Percentiles rank a stretch among this genome's conserved stretches.
These are phyloP conservation scores for Anorthoa munda DNA, from an alignment of 2,888 invertebrate genomes.

Conservation along the genomic window DNA sequence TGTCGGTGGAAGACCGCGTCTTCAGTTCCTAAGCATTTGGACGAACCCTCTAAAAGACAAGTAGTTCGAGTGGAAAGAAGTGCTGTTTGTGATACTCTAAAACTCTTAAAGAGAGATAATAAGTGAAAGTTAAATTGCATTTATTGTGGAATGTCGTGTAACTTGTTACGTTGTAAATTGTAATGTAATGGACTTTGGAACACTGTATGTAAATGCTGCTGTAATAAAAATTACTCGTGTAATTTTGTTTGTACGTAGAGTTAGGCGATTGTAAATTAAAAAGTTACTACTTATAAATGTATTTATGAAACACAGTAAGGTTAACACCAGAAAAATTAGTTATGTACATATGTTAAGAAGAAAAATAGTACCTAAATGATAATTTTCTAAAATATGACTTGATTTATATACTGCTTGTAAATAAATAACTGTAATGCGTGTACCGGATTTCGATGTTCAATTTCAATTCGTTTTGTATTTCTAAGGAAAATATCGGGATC, in stretches of 20 bases:
- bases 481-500: constrained; percentile 57
- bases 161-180: constrained; percentile 75
- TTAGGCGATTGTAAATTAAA: constrained; percentile 88
- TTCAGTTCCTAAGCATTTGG: constrained; percentile 90
- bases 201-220: constrained; percentile 83
- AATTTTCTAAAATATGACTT: constrained; percentile 82
- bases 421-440: constrained; percentile 78
- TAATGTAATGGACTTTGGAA: constrained; percentile 70
- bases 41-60: constrained; percentile 77
- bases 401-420: constrained; percentile 85
- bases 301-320: constrained; percentile 91
- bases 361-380: constrained; percentile 78
- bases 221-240: constrained; percentile 82
- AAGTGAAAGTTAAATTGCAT: constrained; percentile 77
- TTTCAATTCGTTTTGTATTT: constrained; percentile 67
- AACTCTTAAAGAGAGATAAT: constrained; percentile 70
- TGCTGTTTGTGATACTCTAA: constrained; percentile 75
- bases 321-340: constrained; percentile 89
- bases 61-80: constrained; percentile 75
- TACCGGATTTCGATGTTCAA: constrained; percentile 69
- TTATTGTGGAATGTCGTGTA: constrained; percentile 77
- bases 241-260: constrained; percentile 84
- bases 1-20: constrained; percentile 90
- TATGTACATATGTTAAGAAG: constrained; percentile 88
- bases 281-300: constrained; percentile 87